phyloP scores from a whole-genome alignment of 1,140 invertebrate species.

The Penaeus chinensis region DNA sequence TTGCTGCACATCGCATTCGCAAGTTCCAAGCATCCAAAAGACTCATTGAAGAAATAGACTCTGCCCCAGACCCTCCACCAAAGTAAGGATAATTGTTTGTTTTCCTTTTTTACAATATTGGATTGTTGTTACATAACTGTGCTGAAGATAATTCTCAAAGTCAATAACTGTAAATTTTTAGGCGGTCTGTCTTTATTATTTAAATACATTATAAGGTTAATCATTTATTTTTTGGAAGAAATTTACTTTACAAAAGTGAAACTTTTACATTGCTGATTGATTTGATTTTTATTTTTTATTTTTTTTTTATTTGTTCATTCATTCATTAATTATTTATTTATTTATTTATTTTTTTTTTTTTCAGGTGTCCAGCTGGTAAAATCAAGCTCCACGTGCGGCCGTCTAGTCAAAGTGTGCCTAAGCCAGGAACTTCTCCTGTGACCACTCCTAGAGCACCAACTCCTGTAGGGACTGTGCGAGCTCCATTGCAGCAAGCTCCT shows the following conservation, averaged over 20 bases:
- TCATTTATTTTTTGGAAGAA: background rate
- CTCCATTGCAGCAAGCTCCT: slow-evolving; percentile 44
- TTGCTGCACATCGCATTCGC: slow-evolving; percentile 83
- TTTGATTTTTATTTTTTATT: background rate
- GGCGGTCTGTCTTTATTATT: too few species aligned
- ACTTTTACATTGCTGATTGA: too few species aligned
- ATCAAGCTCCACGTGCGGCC: slow-evolving; percentile 73
- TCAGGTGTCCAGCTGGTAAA: slow-evolving; percentile 75
- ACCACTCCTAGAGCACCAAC: slow-evolving; percentile 50
- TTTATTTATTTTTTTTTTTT: background rate
- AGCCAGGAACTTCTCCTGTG: slow-evolving; percentile 32
- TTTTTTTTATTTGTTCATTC: background rate
- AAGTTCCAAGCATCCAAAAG: slow-evolving; percentile 79
- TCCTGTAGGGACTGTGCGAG: slow-evolving; percentile 39
- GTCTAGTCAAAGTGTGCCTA: slow-evolving; percentile 62
- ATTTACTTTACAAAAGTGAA: too few species aligned
- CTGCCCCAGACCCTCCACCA: slow-evolving; percentile 73
- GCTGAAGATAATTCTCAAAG: too few species aligned
- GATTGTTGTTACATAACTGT: too few species aligned
- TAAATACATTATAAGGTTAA: background rate
- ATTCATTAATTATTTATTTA: background rate
- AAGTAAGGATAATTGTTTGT: slow-evolving; percentile 19
- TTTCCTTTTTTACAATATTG: too few species aligned
- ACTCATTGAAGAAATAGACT: slow-evolving; percentile 82
- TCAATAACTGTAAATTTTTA: too few species aligned